Base-by-base conservation (phyloP, 2,888 invertebrate genomes). In the Phengaris alcon region DNA sequence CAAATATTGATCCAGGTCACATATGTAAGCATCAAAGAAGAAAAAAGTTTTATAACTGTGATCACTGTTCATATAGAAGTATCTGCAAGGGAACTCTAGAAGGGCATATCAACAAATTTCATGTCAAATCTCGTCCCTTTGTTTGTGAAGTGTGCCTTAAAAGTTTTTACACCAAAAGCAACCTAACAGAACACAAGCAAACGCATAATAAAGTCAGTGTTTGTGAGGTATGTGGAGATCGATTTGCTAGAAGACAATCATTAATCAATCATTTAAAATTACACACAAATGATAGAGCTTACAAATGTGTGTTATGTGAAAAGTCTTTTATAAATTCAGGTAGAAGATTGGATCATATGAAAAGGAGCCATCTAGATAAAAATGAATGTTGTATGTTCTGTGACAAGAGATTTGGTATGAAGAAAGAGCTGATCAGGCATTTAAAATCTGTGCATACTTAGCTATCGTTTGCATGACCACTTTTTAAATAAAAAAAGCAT, bases 191-290 rank as follows among this genome's bases (percentile, higher is more conserved):
- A 77, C 90, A 90, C 77, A 52, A 77, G 10, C 74, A 77, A 51
- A 86, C 78, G 12, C 90, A 90, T 79, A 76, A 78, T 10, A 83
- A 84, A 57, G 74, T 74, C 4, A 85, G 84, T 68, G 82, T 83
- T 9, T 91, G 91, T 78, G 86, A 89, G 57, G 74, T 87, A 0
- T 91, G 91, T 72, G 87, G 88, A 1, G 83, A 85, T 4, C 79
- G 78, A 22, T 90, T 91, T 80, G 78, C 82, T 0, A 82, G 81
- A 77, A 85, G 85, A 57, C 88, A 87, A 75, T 87, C 86, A 3
- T 82, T 89, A 44, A 74, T 77, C 0, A 85, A 87, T 77, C 91
- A 91, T 79, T 79, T 87, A 74, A 83, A 84, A 76, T 75, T 88
- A 15, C 91, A 91, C 79, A 80, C 82, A 0, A 84, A 87, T 0